Conservation (phyloP, 64 coral and sea anemone genomes). For the Actinia tenebrosa region DNA sequence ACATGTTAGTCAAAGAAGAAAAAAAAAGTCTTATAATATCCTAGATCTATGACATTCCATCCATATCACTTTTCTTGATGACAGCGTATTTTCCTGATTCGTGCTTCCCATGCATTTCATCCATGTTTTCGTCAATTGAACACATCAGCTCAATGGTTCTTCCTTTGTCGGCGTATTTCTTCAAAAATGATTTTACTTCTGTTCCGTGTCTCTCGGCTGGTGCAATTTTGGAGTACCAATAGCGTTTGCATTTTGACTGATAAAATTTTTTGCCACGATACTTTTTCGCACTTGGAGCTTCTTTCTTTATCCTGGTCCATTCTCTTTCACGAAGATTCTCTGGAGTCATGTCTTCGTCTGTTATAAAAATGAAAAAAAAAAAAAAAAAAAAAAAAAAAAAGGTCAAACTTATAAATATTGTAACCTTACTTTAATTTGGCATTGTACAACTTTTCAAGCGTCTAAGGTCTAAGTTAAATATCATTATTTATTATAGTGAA, state of each 20-base stretch:
- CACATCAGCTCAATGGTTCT: neutral
- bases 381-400: too few species aligned
- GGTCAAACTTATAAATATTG: too few species aligned
- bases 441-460: too few species aligned
- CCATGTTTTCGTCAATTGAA: neutral
- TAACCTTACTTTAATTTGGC: too few species aligned
- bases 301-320: neutral
- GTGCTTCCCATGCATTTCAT: neutral
- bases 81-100: constrained; percentile 4
- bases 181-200: neutral
- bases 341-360: neutral
- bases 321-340: neutral
- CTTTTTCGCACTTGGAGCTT: neutral
- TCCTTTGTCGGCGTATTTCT: neutral
- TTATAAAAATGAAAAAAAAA: too few species aligned
- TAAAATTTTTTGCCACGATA: neutral
- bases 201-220: neutral
- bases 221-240: neutral
- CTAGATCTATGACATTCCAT: neutral
- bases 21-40: too few species aligned
- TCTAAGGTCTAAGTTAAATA: too few species aligned
- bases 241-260: neutral
- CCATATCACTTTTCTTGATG: constrained; percentile 12
- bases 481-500: too few species aligned
- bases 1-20: too few species aligned